Conservation (phyloP, 2,888 invertebrate species). For the Eugnorisma glareosa region DNA sequence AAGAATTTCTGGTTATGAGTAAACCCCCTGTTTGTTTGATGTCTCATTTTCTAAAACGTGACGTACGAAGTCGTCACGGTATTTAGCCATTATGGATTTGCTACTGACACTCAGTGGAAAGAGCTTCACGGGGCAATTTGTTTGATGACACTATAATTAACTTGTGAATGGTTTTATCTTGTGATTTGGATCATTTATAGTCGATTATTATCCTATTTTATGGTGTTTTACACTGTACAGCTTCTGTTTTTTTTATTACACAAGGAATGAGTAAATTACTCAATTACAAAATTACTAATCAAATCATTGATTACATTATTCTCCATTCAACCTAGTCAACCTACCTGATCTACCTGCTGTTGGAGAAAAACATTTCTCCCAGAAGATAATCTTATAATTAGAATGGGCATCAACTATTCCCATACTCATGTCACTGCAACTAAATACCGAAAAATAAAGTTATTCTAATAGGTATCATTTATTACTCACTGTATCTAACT, state of each 20-base stretch:
- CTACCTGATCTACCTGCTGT: background rate
- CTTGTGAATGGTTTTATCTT: constrained; percentile 23
- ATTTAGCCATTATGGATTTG: constrained; percentile 37
- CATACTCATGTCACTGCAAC: background rate
- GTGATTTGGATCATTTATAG: constrained; percentile 11
- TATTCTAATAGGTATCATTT: background rate
- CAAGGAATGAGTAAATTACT: background rate
- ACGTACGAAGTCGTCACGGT: constrained; percentile 32
- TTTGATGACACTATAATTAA: constrained; percentile 36
- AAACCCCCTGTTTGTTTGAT: constrained; percentile 60
- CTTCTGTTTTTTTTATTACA: background rate
- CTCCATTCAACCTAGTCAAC: background rate
- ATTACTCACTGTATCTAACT: background rate
- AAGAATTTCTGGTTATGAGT: constrained; percentile 67
- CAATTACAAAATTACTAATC: background rate
- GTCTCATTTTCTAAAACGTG: constrained; percentile 41
- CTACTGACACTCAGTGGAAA: constrained; percentile 37
- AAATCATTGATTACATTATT: background rate
- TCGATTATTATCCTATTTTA: constrained; percentile 21
- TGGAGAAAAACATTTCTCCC: background rate
- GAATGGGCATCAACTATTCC: background rate
- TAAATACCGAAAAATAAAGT: background rate
- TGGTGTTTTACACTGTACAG: background rate
- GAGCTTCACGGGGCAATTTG: constrained; percentile 38
- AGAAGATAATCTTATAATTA: background rate